Percentiles rank a stretch among this genome's conserved stretches.
Evolutionary conservation across 2,888 invertebrate genomes (phyloP).

Genomic region (Nomada ruficornis): DNA sequence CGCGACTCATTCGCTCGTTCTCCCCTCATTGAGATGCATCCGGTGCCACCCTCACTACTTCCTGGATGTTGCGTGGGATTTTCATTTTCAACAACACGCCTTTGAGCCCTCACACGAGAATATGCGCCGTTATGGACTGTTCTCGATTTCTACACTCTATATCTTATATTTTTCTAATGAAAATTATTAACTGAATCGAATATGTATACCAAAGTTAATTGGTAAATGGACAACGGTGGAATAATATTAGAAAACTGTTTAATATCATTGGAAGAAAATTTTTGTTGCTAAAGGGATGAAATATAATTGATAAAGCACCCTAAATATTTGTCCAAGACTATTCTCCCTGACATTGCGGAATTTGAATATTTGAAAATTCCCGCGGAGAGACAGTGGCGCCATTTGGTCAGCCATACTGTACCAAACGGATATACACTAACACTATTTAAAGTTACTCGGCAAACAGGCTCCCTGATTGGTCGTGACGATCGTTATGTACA

Average conservation of each 20-base stretch:
- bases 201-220: neutral
- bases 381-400: constrained; percentile 52
- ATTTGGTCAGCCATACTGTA: constrained; percentile 49
- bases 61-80: constrained; percentile 78
- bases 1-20: constrained; percentile 72
- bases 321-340: neutral
- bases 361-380: constrained; percentile 57
- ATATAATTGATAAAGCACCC: too few species aligned
- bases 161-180: neutral
- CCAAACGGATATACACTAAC: constrained; percentile 36
- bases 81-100: constrained; percentile 60
- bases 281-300: too few species aligned
- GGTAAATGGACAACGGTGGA: neutral
- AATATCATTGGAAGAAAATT: neutral
- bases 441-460: constrained; percentile 25
- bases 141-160: neutral
- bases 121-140: neutral
- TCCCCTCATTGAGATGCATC: constrained; percentile 76
- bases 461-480: constrained; percentile 64
- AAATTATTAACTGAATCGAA: neutral
- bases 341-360: neutral
- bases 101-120: constrained; percentile 46
- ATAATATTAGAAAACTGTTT: too few species aligned
- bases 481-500: constrained; percentile 66
- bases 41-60: constrained; percentile 77